Conservation (phyloP, 2,888 invertebrate genomes). For the Agapostemon virescens region DNA sequence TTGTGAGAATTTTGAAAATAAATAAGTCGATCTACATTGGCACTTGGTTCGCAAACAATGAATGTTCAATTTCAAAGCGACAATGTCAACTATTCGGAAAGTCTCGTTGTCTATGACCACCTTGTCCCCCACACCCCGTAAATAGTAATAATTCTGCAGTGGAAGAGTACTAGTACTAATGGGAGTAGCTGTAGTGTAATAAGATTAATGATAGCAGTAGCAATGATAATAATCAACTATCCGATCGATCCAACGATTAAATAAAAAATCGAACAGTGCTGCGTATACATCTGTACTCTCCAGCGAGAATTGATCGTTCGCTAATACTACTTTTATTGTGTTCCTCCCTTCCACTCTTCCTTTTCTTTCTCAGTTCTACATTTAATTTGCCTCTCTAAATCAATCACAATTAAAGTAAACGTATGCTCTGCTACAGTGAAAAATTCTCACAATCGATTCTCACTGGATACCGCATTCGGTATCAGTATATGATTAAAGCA, state of each 20-base stretch:
- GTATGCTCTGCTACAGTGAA: conserved; percentile 13
- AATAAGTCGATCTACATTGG: conserved; percentile 41
- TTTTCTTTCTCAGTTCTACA: not conserved
- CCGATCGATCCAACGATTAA: conserved; percentile 48
- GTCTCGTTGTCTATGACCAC: conserved; percentile 13
- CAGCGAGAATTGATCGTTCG: conserved; percentile 49
- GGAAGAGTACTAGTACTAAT: conserved; percentile 63
- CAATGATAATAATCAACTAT: conserved; percentile 49
- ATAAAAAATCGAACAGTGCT: conserved; percentile 51
- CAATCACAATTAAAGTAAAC: conserved; percentile 47
- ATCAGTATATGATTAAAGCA: conserved; percentile 50
- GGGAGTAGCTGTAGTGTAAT: conserved; percentile 68
- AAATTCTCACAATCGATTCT: conserved; percentile 42
- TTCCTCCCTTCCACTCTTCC: not conserved
- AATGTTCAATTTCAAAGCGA: conserved; percentile 5
- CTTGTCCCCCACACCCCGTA: conserved; percentile 59
- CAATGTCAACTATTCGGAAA: conserved; percentile 1
- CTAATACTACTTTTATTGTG: conserved; percentile 44
- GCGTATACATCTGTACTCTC: conserved; percentile 61
- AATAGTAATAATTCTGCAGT: conserved; percentile 65
- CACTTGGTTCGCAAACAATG: conserved; percentile 43
- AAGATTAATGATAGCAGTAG: conserved; percentile 66
- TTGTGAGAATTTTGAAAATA: conserved; percentile 20
- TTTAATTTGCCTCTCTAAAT: conserved; percentile 36
- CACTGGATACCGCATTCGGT: conserved; percentile 24